These are phyloP conservation scores for Scrobipalpa atriplicella DNA, from an alignment of 2,888 invertebrate genomes.

Conservation along the genomic window DNA sequence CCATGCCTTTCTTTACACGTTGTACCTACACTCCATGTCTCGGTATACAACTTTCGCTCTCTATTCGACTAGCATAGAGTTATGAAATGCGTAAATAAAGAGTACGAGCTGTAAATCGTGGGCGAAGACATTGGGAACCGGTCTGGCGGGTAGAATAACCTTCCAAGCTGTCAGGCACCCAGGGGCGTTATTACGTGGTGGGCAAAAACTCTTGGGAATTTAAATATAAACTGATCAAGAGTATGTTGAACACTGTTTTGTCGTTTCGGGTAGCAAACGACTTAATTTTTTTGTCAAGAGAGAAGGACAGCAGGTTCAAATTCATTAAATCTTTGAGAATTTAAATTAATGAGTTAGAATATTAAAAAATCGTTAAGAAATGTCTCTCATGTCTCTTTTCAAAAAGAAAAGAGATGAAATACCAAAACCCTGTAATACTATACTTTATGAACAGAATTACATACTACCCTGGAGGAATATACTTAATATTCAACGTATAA, in stretches of 20 bases:
- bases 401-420: too few relatives aligned
- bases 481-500: background rate
- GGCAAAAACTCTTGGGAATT: background rate
- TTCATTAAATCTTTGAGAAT: too few relatives aligned
- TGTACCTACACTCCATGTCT: background rate
- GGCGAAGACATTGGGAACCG: conserved; percentile 22
- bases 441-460: too few relatives aligned
- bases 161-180: background rate
- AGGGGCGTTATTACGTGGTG: conserved; percentile 2
- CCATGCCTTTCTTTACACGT: background rate
- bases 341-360: too few relatives aligned
- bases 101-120: conserved; percentile 9
- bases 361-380: too few relatives aligned
- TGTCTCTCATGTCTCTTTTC: too few relatives aligned
- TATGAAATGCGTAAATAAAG: background rate
- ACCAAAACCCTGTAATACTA: too few relatives aligned
- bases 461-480: background rate
- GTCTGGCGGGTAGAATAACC: background rate
- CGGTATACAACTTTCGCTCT: conserved; percentile 2
- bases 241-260: too few relatives aligned
- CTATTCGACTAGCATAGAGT: background rate
- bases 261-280: too few relatives aligned
- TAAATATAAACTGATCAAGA: too few relatives aligned
- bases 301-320: too few relatives aligned
- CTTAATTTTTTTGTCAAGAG: too few relatives aligned